Evolutionary conservation across 2,113 vertebrate species (phyloP).

Genomic region (Catharus minimus): DNA sequence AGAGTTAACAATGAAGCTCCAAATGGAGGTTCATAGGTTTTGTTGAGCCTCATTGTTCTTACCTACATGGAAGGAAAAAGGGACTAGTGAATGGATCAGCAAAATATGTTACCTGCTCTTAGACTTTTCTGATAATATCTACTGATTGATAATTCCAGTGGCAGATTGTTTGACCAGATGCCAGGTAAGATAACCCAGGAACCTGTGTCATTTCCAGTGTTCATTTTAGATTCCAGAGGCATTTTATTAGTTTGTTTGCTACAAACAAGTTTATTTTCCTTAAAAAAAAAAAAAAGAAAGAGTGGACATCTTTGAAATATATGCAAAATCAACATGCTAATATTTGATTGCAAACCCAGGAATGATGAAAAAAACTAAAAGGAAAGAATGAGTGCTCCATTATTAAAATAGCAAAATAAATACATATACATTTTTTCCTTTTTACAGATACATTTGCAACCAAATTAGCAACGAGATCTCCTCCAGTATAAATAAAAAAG

Average conservation of each 20-base stretch:
- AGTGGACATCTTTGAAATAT: neutral
- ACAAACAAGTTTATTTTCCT: slow-evolving; percentile 29
- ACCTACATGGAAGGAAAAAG: neutral
- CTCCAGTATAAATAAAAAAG: slow-evolving; percentile 70
- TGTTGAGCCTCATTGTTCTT: neutral
- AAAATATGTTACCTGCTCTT: neutral
- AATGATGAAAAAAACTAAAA: slow-evolving; percentile 35
- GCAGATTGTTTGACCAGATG: neutral
- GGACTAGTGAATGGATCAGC: neutral
- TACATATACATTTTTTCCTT: slow-evolving; percentile 56
- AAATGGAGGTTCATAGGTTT: neutral
- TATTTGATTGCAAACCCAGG: slow-evolving; percentile 42
- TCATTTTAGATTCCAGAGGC: neutral
- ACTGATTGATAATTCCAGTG: neutral
- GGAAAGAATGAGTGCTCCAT: slow-evolving; percentile 39
- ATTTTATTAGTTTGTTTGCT: neutral
- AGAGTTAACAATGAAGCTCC: neutral
- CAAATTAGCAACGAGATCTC: slow-evolving; percentile 66
- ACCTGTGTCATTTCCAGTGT: neutral
- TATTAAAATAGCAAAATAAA: slow-evolving; percentile 70
- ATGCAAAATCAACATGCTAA: slow-evolving; percentile 29
- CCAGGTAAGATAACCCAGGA: neutral
- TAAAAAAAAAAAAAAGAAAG: neutral
- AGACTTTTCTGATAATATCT: neutral
- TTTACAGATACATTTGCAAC: slow-evolving; percentile 69